Evolutionary conservation across 2,888 invertebrate species (phyloP), one percentile per base, ranked within the genome.

Genomic region (Lepetodrilus schrolli): DNA sequence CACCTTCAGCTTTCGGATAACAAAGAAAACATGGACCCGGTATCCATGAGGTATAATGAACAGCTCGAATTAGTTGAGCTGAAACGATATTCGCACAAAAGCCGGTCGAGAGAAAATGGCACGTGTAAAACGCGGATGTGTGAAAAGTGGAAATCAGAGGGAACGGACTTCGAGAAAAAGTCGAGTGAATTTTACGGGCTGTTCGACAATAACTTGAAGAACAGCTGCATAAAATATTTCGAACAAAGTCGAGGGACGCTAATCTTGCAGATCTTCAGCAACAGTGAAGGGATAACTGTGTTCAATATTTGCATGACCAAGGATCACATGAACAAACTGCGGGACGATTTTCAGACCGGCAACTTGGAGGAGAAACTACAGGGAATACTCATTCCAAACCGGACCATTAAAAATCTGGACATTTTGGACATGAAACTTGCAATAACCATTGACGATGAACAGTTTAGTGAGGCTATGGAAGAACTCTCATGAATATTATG

Each of bases 171-270:
- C 38, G 77, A 78, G 10, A 74, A 77, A n/a, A 84, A 83, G 47
- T 72, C 82, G 2, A 69, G 78, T 4, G 73, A 75, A 17, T 80
- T 85, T 66, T 86, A 84, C 69, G 70, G 75, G 4, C 75, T 76
- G n/a, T 76, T 88, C 23, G 83, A 85, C 38, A 80, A 80, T 38
- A 75, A 76, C 7, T 75, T 82, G 26, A 83, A 82, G 49, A 83
- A 82, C 26, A 78, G 83, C 20, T 79, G 88, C 43, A 80, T 88
- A 70, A 86, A 87, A 72, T 88, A 89, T 76, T 87, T 89, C 68
- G 89, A 89, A 76, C 89, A 89, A 75, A 85, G 87, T 23, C 77
- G 88, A 13, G 88, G 87, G n/a, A 86, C 88, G 0, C 78, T 89
- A 17, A 84, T 88, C 13, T 74, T 89, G 47, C 84, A 85, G 43